Evolutionary conservation across 2,113 vertebrate species (phyloP).

Genomic region (Phoenicopterus ruber): DNA sequence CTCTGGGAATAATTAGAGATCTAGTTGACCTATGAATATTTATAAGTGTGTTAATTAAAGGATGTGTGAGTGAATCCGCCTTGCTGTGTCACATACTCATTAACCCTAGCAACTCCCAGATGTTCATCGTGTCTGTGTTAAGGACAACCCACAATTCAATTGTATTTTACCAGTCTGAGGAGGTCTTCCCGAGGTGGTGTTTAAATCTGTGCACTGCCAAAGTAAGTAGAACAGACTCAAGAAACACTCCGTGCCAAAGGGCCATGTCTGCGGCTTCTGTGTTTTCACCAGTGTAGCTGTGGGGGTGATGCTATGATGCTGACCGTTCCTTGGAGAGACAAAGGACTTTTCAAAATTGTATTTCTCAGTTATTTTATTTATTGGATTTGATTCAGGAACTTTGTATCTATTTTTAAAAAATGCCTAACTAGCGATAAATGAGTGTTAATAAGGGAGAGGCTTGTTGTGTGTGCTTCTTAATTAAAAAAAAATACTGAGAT

Average conservation of each 20-base stretch:
- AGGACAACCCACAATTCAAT: neutral
- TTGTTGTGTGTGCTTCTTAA: neutral
- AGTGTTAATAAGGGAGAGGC: neutral
- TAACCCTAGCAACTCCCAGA: slow-evolving; percentile 15
- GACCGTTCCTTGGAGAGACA: neutral
- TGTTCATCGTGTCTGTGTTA: neutral
- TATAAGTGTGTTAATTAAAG: slow-evolving; percentile 55
- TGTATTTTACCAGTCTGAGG: neutral
- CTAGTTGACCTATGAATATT: slow-evolving; percentile 61
- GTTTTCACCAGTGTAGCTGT: neutral
- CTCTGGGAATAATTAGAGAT: slow-evolving; percentile 45
- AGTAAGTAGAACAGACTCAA: neutral
- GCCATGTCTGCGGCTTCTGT: neutral
- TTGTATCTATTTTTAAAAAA: neutral
- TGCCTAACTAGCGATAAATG: neutral
- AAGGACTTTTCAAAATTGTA: neutral
- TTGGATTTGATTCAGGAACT: neutral
- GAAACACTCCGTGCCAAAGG: neutral
- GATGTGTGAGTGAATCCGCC: neutral
- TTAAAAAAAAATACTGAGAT: neutral
- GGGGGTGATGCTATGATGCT: neutral
- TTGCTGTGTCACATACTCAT: neutral
- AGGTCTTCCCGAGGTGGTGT: neutral
- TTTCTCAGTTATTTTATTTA: neutral
- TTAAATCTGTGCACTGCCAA: neutral